Evolutionary conservation across 2,888 invertebrate genomes (phyloP), one percentile per base, ranked within the genome.

Genomic region (Sphaeridia pumilis): DNA sequence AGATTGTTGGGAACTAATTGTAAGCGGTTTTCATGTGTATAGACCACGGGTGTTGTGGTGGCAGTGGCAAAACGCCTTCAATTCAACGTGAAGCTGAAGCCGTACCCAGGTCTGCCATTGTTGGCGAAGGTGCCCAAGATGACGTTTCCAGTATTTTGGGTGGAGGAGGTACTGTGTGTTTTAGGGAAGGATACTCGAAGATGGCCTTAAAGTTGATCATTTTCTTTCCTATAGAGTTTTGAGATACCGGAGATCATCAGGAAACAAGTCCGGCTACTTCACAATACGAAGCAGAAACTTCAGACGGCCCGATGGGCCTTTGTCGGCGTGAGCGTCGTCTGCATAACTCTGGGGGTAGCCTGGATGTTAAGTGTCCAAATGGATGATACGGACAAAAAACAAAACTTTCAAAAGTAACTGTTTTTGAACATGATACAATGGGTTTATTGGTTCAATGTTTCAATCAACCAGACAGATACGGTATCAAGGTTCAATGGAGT

Each of bases 1-100:
- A 4, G 12, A 25, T 12, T 28, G n/a, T 24, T n/a, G n/a, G 44
- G 10, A 28, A 10, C 10, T 46, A 10, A 21, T 7, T 36, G 17
- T 47, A 46, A 22, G 20, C n/a, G 2, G 26, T 10, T 3, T 46
- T 14, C 22, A 22, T 20, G n/a, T 22, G 10, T 38, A 21, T 28
- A 58, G 58, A 38, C 28, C 22, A 53, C 55, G 10, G 56, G 48
- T 4, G 52, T 36, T 5, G 34, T 52, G 27, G 31, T 58, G 25
- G 27, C 49, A 22, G 56, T 55, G 17, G 52, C 55, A 2, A 58
- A 57, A 27, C 38, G 56, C 3, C 44, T 55, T 4, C 58, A 58
- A 27, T 46, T 58, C 36, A 58, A 58, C 34, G 41, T 57, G 2
- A 55, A 58, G 17, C 38, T 58, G n/a, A 17, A n/a, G 14, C 51